phyloP scores from a whole-genome alignment of 2,888 invertebrate genomes.

The Heteromurus nitidus region DNA sequence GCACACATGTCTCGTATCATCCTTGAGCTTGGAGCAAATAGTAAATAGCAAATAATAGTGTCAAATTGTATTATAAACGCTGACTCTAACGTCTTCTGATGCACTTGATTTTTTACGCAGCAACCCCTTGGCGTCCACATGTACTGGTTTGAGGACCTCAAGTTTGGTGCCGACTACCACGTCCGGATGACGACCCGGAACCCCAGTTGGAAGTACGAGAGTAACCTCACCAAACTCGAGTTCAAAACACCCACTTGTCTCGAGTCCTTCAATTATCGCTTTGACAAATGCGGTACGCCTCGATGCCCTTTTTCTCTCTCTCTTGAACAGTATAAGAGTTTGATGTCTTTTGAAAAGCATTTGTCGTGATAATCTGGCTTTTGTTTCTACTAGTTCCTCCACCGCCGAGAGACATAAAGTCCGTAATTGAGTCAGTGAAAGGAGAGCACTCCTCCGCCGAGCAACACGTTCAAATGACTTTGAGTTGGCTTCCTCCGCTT shows the following conservation, averaged over 20 bases:
- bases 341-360: neutral
- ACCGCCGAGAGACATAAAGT: constrained; percentile 52
- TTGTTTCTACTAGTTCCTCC: constrained; percentile 53
- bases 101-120: constrained; percentile 37
- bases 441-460: neutral
- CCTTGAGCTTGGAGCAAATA: no score
- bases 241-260: constrained; percentile 71
- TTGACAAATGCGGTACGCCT: constrained; percentile 72
- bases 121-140: constrained; percentile 69
- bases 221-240: constrained; percentile 59
- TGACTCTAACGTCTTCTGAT: no score
- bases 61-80: no score
- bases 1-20: no score
- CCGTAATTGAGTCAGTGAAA: constrained; percentile 14
- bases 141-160: constrained; percentile 68
- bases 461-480: constrained; percentile 47
- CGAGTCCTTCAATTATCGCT: constrained; percentile 65
- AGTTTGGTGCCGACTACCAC: constrained; percentile 65
- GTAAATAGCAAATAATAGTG: no score
- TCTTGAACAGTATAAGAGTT: neutral
- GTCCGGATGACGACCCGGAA: constrained; percentile 68
- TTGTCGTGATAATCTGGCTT: no score
- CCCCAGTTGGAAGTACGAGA: constrained; percentile 65
- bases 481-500: constrained; percentile 68
- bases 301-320: no score